A percentile compares a stretch with the other conserved stretches of the same genome.
phyloP scores from a whole-genome alignment of 1,140 invertebrate species.

The Scylla paramamosain region DNA sequence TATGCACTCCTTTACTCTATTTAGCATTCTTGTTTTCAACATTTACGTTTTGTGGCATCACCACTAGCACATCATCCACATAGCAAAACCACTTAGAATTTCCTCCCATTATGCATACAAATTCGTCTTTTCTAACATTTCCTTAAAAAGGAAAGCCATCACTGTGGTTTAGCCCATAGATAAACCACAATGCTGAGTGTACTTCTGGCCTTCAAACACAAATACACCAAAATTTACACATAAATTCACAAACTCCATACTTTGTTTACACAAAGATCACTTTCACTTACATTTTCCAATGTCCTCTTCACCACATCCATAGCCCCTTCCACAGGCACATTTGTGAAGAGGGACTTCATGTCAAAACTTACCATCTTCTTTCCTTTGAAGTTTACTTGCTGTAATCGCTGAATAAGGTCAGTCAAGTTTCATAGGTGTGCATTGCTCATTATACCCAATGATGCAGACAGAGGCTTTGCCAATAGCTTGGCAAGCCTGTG shows the following conservation, averaged over 20 bases:
- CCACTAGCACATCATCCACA: slow-evolving; percentile 11
- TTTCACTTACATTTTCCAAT: background rate
- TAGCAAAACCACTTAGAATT: background rate
- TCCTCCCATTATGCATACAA: background rate
- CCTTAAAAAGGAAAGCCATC: background rate
- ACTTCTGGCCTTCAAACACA: background rate
- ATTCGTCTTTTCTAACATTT: slow-evolving; percentile 12
- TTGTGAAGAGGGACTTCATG: too few relatives aligned
- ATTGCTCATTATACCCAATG: background rate
- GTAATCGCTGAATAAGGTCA: too few relatives aligned
- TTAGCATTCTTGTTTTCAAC: background rate
- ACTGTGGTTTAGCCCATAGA: background rate
- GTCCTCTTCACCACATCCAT: background rate
- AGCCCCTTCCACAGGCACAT: background rate
- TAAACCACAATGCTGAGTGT: background rate
- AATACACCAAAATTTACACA: background rate
- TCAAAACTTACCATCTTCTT: too few relatives aligned
- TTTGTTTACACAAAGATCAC: background rate
- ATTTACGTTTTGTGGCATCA: background rate
- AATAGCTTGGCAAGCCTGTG: background rate
- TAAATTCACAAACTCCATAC: background rate
- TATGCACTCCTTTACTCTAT: background rate
- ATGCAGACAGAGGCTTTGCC: too few relatives aligned
- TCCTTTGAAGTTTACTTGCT: too few relatives aligned
- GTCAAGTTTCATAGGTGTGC: background rate